A percentile compares a stretch with the other conserved stretches of the same genome.
Evolutionary conservation across 2,888 invertebrate genomes (phyloP).

Genomic region (Andricus quercusramuli): DNA sequence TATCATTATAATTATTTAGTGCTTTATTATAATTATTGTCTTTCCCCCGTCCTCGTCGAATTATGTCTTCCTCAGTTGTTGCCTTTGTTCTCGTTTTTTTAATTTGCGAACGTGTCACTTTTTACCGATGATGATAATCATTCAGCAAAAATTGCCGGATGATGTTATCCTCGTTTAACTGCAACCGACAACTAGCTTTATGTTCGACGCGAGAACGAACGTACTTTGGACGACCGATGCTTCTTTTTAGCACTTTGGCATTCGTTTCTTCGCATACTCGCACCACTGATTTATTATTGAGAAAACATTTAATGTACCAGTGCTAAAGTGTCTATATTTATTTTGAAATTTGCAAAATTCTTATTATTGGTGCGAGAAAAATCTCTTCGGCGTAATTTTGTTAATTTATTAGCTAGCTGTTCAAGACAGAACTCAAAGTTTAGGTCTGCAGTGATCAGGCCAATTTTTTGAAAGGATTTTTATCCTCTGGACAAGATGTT

Average conservation of each 20-base stretch:
- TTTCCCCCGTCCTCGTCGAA: constrained; percentile 46
- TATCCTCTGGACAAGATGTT: neutral
- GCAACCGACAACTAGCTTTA: constrained; percentile 47
- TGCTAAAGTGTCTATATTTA: constrained; percentile 7
- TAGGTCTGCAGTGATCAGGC: neutral
- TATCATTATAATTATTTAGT: constrained; percentile 43
- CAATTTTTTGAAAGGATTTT: neutral
- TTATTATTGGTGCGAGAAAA: neutral
- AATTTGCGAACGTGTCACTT: neutral
- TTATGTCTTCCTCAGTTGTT: neutral
- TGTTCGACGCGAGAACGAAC: constrained; percentile 57
- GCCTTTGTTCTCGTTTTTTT: constrained; percentile 1
- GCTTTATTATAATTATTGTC: constrained; percentile 50
- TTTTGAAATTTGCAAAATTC: constrained; percentile 22
- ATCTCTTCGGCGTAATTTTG: neutral
- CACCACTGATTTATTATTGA: constrained; percentile 25
- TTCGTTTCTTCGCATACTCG: constrained; percentile 25
- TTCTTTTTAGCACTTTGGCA: constrained; percentile 45
- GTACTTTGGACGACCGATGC: constrained; percentile 57
- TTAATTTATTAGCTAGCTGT: neutral
- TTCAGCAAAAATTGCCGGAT: constrained; percentile 61
- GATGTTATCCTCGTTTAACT: constrained; percentile 60
- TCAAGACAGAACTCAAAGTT: neutral
- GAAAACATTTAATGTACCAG: constrained; percentile 25
- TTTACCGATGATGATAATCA: constrained; percentile 53